Evolutionary conservation across 2,888 invertebrate species (phyloP).

Genomic region (Pammene aurita): DNA sequence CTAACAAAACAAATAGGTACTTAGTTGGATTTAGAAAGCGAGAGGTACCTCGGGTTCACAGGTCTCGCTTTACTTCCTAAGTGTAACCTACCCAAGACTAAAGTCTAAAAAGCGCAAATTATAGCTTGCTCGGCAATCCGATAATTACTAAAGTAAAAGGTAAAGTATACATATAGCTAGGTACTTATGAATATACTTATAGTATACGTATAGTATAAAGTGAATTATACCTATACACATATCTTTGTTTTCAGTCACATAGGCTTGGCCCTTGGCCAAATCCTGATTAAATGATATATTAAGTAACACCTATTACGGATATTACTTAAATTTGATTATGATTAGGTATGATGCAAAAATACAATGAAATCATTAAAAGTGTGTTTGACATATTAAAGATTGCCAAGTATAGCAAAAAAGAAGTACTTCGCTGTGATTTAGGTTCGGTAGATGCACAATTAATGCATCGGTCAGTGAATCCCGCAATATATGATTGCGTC

Average conservation of each 20-base stretch:
- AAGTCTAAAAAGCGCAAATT: neutral
- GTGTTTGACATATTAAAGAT: no score
- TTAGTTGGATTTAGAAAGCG: neutral
- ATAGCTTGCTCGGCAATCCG: neutral
- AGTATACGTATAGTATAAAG: neutral
- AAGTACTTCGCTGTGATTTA: neutral
- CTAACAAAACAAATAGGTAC: neutral
- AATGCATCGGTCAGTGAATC: constrained; percentile 53
- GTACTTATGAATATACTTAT: neutral
- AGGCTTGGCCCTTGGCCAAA: no score
- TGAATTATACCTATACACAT: neutral
- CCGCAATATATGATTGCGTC: constrained; percentile 59
- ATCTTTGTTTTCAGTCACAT: neutral
- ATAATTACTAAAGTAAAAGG: neutral
- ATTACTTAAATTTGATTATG: no score
- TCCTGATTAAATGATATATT: neutral
- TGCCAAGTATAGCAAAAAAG: no score
- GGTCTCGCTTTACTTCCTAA: no score
- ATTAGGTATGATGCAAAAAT: no score
- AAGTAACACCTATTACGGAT: neutral
- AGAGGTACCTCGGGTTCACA: no score
- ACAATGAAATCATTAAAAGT: no score
- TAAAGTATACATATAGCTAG: neutral
- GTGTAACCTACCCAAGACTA: no score
- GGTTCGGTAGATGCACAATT: constrained; percentile 34